Percentiles rank a stretch among this genome's conserved stretches.
Conservation (phyloP, 2,113 vertebrate genomes). For the Aleadryas rufinucha region DNA sequence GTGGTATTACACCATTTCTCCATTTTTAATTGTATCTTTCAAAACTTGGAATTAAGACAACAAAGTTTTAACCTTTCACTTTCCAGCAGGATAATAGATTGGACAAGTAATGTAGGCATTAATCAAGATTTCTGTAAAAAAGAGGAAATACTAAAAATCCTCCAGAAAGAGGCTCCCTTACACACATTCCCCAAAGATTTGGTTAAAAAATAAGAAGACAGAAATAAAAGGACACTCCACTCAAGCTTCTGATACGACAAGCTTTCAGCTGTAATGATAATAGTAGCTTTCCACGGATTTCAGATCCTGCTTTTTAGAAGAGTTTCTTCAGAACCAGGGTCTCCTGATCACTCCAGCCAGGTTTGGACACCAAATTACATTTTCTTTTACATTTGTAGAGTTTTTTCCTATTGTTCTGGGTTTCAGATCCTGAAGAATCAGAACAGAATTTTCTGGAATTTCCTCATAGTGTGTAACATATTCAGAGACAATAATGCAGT, state of each 20-base stretch:
- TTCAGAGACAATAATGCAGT: background rate
- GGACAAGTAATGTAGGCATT: background rate
- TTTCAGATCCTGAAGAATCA: background rate
- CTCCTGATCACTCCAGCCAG: background rate
- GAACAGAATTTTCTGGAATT: background rate
- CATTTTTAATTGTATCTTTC: background rate
- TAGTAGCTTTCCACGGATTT: background rate
- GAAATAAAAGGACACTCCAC: fast-evolving
- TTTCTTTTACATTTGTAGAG: background rate
- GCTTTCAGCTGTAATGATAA: background rate
- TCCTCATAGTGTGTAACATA: background rate
- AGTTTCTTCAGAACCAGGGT: background rate
- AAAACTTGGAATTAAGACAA: background rate
- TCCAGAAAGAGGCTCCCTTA: background rate
- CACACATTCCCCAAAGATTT: background rate
- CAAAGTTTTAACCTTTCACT: background rate
- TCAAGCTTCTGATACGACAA: background rate
- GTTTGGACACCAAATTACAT: background rate
- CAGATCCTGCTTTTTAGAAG: background rate
- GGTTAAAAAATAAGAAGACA: background rate
- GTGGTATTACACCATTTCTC: background rate
- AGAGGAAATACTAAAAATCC: background rate
- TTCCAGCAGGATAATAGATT: background rate
- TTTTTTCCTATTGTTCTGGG: background rate
- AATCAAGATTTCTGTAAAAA: background rate